phyloP scores from a whole-genome alignment of 2,888 invertebrate genomes.

The Agonopterix heracliana region DNA sequence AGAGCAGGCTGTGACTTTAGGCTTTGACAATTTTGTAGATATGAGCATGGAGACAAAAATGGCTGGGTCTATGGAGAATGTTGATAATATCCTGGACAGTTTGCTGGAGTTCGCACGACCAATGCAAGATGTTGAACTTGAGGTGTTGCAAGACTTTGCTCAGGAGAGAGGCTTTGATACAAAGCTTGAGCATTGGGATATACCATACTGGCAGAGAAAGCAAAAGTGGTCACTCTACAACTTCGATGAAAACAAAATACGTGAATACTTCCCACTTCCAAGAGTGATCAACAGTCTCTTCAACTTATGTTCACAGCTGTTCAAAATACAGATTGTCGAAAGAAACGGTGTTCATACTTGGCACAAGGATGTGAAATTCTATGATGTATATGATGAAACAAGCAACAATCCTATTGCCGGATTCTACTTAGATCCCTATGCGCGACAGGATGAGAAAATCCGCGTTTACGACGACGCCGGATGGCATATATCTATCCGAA shows the following conservation, averaged over 20 bases:
- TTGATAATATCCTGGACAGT: constrained; percentile 81
- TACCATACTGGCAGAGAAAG: constrained; percentile 91
- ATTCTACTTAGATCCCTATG: constrained; percentile 91
- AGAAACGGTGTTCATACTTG: constrained; percentile 81
- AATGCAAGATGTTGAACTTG: constrained; percentile 85
- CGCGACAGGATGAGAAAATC: constrained; percentile 79
- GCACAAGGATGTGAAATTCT: constrained; percentile 91
- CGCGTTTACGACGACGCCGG: constrained; percentile 78
- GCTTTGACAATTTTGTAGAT: constrained; percentile 86
- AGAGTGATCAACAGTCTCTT: constrained; percentile 88
- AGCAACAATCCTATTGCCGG: constrained; percentile 82
- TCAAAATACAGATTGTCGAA: constrained; percentile 85
- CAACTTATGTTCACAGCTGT: constrained; percentile 83
- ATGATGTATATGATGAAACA: constrained; percentile 84
- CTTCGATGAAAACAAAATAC: constrained; percentile 82
- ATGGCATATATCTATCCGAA: constrained; percentile 87
- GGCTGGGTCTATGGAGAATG: constrained; percentile 87
- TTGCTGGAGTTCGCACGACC: constrained; percentile 82
- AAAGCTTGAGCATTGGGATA: constrained; percentile 86
- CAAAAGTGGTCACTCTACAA: constrained; percentile 80
- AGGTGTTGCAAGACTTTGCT: constrained; percentile 83
- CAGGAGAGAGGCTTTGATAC: constrained; percentile 81
- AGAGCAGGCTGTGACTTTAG: constrained; percentile 85
- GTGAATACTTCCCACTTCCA: constrained; percentile 89
- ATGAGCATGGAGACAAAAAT: constrained; percentile 96